These are phyloP conservation scores for Montipora capitata DNA, from an alignment of 92 coral and sea anemone genomes.

Conservation along the genomic window DNA sequence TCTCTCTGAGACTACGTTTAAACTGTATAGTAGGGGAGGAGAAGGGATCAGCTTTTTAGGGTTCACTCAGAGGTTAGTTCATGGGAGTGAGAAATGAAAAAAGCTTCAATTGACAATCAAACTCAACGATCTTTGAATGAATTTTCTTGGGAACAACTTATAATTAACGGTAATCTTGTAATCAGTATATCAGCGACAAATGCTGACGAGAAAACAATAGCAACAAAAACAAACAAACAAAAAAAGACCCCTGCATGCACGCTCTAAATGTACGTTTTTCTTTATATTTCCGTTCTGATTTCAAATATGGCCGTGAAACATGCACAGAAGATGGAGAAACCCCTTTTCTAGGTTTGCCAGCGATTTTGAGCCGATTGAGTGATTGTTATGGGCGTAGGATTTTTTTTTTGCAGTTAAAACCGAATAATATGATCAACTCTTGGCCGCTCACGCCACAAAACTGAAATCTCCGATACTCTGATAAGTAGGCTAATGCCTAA, in stretches of 20 bases:
- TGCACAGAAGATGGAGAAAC: background rate
- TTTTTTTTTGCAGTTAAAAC: too few species aligned
- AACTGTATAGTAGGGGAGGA: background rate
- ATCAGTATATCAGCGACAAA: background rate
- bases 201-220: background rate
- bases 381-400: too few species aligned
- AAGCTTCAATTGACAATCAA: conserved; percentile 4
- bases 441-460: too few species aligned
- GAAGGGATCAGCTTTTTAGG: background rate
- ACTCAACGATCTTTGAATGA: background rate
- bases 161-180: background rate
- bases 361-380: too few species aligned
- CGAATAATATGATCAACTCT: too few species aligned
- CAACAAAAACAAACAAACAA: background rate
- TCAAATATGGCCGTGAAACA: background rate
- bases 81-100: background rate
- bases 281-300: conserved; percentile 1
- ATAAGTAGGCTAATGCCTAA: too few species aligned
- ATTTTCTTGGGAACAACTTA: background rate
- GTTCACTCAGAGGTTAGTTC: background rate
- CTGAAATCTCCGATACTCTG: too few species aligned
- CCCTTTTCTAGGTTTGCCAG: background rate
- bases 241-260: background rate
- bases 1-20: background rate
- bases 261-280: conserved; percentile 2